phyloP scores from a whole-genome alignment of 2,888 invertebrate genomes.

The Lasioglossum lativentre region DNA sequence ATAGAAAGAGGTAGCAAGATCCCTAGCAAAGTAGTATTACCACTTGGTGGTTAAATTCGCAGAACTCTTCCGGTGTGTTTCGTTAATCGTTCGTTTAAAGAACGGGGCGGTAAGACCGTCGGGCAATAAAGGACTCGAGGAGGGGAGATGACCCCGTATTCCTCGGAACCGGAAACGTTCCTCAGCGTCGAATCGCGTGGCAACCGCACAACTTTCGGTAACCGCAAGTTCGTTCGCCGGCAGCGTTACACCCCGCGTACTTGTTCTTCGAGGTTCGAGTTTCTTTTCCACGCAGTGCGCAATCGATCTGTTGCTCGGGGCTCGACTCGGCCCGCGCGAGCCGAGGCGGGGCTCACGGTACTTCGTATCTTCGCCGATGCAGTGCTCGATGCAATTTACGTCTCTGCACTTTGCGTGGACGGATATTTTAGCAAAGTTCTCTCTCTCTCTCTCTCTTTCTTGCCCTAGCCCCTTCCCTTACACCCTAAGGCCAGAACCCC shows the following conservation, averaged over 20 bases:
- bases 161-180: background rate
- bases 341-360: slow-evolving; percentile 11
- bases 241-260: slow-evolving; percentile 3
- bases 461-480: background rate
- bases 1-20: background rate
- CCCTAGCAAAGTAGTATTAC: background rate
- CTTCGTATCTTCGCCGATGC: slow-evolving; percentile 62
- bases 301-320: slow-evolving; percentile 54
- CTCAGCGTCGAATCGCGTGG: background rate
- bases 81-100: background rate
- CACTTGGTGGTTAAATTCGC: background rate
- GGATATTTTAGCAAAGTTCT: slow-evolving; percentile 74
- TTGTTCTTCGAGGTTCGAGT: slow-evolving; percentile 8
- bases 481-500: slow-evolving; percentile 35
- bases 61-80: background rate
- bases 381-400: slow-evolving; percentile 72
- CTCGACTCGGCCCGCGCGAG: slow-evolving; percentile 12
- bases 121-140: background rate
- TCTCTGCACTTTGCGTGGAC: slow-evolving; percentile 70
- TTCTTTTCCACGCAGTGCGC: slow-evolving; percentile 25
- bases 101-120: background rate
- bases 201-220: slow-evolving; percentile 10
- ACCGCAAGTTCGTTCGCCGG: slow-evolving; percentile 18
- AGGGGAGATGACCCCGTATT: background rate
- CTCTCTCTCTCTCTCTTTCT: background rate